Conservation (phyloP, 2,888 invertebrate species). For the Pegoplata infirma region DNA sequence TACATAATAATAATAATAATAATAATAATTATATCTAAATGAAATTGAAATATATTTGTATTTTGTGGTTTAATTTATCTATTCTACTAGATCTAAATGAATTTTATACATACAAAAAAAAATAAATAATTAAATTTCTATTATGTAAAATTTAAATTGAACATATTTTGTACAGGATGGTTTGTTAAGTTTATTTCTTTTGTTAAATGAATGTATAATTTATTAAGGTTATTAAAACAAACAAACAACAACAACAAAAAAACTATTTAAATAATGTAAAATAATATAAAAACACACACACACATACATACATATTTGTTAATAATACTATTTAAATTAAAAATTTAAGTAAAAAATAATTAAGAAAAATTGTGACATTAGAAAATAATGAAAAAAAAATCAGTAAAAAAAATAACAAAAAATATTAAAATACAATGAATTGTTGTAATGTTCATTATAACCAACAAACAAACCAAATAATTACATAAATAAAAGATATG, state of each 20-base stretch:
- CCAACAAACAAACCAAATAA: background rate
- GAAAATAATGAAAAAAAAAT: background rate
- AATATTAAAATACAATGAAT: background rate
- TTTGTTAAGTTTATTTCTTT: slow-evolving; percentile 38
- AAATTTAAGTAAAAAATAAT: background rate
- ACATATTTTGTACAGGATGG: slow-evolving; percentile 32
- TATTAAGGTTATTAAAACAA: slow-evolving; percentile 3
- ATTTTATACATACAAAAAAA: background rate
- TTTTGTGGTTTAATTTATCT: too few species aligned
- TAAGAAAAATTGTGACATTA: background rate
- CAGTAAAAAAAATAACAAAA: background rate
- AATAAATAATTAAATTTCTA: background rate
- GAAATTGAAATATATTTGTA: background rate
- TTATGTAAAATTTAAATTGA: background rate
- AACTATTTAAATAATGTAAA: too few species aligned
- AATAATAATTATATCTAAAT: background rate
- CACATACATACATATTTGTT: too few species aligned
- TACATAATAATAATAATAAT: too few species aligned
- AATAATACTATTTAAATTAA: background rate
- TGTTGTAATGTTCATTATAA: background rate
- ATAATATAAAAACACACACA: too few species aligned
- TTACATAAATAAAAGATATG: too few species aligned
- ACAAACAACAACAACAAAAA: too few species aligned
- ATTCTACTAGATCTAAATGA: background rate
- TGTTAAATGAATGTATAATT: background rate